Conservation (phyloP, 2,113 vertebrate species). For the Elephas maximus region DNA sequence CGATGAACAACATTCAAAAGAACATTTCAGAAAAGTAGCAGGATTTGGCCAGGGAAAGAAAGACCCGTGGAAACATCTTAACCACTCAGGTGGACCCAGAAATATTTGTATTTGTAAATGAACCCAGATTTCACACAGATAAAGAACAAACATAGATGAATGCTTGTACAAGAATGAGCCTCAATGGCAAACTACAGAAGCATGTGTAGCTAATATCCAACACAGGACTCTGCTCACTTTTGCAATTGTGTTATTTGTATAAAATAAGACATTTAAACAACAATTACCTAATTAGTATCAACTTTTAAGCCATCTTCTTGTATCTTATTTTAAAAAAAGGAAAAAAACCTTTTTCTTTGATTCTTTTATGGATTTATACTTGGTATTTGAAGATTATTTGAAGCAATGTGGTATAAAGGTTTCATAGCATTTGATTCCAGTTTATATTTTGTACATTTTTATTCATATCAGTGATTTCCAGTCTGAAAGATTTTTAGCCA, state of each 20-base stretch:
- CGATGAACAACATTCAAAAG: constrained; percentile 81
- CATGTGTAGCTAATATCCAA: fast-evolving
- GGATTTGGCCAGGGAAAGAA: constrained; percentile 54
- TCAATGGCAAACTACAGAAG: fast-evolving
- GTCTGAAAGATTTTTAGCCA: background rate
- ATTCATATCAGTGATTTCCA: background rate
- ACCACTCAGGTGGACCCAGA: background rate
- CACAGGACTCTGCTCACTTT: fast-evolving
- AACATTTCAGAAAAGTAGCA: constrained; percentile 71
- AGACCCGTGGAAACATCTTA: background rate
- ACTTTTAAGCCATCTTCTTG: too few species aligned
- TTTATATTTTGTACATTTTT: background rate
- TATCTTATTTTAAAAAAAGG: background rate
- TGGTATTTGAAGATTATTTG: background rate
- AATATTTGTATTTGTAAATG: background rate
- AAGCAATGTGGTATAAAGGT: background rate
- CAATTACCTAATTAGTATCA: too few species aligned
- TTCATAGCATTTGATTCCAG: background rate
- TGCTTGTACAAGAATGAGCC: fast-evolving
- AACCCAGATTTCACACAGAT: background rate
- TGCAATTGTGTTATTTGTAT: background rate
- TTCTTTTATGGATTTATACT: background rate
- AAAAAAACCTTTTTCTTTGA: background rate
- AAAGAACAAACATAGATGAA: fast-evolving
- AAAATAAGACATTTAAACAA: background rate